Evolutionary conservation across 2,888 invertebrate species (phyloP).

Genomic region (Malthinus flaveolus): DNA sequence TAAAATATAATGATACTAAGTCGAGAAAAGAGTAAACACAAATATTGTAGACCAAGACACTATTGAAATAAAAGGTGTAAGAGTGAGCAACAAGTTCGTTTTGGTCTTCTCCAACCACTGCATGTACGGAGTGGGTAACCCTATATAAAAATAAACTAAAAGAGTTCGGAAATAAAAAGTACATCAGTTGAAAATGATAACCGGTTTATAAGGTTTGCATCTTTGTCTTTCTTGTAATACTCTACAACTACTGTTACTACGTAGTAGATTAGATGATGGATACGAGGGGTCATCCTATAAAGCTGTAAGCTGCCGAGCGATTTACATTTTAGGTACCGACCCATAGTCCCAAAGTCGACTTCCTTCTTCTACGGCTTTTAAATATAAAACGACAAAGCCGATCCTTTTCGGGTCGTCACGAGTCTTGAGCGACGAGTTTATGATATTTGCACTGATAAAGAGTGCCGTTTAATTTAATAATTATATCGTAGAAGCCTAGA

Average conservation of each 20-base stretch:
- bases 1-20: slow-evolving; percentile 27
- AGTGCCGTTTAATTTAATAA: slow-evolving; percentile 34
- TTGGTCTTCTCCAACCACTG: slow-evolving; percentile 46
- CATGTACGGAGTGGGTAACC: slow-evolving; percentile 50
- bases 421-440: neutral
- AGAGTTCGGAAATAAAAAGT: slow-evolving; percentile 52
- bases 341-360: slow-evolving; percentile 12
- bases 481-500: slow-evolving; percentile 36
- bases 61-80: slow-evolving; percentile 34
- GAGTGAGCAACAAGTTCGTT: slow-evolving; percentile 34
- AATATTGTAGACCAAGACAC: slow-evolving; percentile 41
- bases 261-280: slow-evolving; percentile 51
- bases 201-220: slow-evolving; percentile 50
- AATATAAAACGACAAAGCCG: slow-evolving; percentile 1
- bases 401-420: neutral
- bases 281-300: slow-evolving; percentile 28
- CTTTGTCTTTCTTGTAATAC: slow-evolving; percentile 50
- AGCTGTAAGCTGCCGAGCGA: slow-evolving; percentile 14
- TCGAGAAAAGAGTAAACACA: slow-evolving; percentile 46
- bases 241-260: slow-evolving; percentile 52
- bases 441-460: slow-evolving; percentile 33
- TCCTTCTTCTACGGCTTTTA: slow-evolving; percentile 8
- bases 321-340: slow-evolving; percentile 14
- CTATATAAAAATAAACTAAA: slow-evolving; percentile 48
- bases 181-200: slow-evolving; percentile 55